Conservation (phyloP, 2,113 vertebrate genomes). For the Phyllostomus discolor region DNA sequence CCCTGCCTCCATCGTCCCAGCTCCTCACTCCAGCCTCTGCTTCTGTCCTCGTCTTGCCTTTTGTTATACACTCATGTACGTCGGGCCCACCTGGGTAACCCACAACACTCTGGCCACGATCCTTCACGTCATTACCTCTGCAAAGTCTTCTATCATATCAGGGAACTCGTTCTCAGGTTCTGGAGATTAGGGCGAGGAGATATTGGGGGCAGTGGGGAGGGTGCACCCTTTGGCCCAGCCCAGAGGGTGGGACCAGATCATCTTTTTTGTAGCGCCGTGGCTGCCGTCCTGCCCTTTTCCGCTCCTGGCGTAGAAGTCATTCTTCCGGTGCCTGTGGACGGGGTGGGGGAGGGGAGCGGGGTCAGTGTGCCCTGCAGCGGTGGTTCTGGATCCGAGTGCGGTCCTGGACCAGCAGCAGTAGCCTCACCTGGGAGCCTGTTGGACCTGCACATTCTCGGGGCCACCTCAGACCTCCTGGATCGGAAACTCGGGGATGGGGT, state of each 20-base stretch:
- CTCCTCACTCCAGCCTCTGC: fast-evolving
- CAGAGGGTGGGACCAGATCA: too few species aligned
- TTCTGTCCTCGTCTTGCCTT: neutral
- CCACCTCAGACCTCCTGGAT: neutral
- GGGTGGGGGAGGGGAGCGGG: neutral
- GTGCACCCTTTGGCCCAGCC: neutral
- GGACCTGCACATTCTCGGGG: neutral
- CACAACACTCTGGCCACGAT: fast-evolving
- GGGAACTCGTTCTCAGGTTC: neutral
- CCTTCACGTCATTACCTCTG: neutral
- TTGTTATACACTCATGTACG: neutral
- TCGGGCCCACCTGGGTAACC: fast-evolving
- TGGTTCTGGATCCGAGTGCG: neutral
- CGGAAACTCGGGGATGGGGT: neutral
- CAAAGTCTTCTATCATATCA: neutral
- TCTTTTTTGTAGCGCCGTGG: fast-evolving
- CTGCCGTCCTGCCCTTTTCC: neutral
- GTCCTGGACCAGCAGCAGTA: too few species aligned
- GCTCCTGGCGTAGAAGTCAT: neutral
- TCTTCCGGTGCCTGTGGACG: neutral
- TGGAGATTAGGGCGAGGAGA: neutral
- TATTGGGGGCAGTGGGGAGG: too few species aligned
- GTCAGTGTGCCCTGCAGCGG: too few species aligned
- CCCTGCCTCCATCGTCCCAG: neutral
- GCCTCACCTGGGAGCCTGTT: neutral